Conservation (phyloP, 1,140 invertebrate genomes). For the Drosophila lowei region DNA sequence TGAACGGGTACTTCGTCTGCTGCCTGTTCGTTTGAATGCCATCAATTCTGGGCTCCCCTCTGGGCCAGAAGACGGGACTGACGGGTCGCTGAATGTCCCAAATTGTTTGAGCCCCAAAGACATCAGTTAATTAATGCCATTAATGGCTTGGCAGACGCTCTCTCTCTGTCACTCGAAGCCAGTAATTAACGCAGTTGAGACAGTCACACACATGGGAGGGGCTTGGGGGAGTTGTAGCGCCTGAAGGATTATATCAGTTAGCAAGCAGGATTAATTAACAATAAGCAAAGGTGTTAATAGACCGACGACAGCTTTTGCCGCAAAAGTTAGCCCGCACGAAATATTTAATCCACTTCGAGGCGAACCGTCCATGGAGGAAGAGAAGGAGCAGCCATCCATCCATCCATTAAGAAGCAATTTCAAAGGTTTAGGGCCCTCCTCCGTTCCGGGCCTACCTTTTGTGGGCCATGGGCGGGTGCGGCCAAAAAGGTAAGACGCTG, state of each 20-base stretch:
- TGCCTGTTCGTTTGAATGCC: slow-evolving; percentile 23
- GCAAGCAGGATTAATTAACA: slow-evolving; percentile 66
- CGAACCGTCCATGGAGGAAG: too few relatives aligned
- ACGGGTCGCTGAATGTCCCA: slow-evolving; percentile 19
- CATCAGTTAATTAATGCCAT: slow-evolving; percentile 74
- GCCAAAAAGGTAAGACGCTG: slow-evolving; percentile 54
- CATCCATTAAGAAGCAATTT: slow-evolving; percentile 57
- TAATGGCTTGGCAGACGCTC: slow-evolving; percentile 49
- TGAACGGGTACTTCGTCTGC: too few relatives aligned
- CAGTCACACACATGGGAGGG: neutral
- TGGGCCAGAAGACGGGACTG: slow-evolving; percentile 6
- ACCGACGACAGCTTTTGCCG: slow-evolving; percentile 36
- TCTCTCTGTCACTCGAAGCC: slow-evolving; percentile 36
- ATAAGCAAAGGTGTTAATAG: slow-evolving; percentile 70
- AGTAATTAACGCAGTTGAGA: slow-evolving; percentile 69
- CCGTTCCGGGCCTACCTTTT: slow-evolving; percentile 54
- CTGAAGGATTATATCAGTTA: slow-evolving; percentile 54
- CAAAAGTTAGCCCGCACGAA: slow-evolving; percentile 22
- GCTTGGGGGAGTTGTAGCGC: neutral
- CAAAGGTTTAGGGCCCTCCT: slow-evolving; percentile 39
- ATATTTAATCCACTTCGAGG: slow-evolving; percentile 67
- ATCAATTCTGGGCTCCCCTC: slow-evolving; percentile 16
- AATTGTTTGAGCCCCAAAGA: slow-evolving; percentile 48
- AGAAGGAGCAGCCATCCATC: neutral
- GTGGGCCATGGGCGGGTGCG: slow-evolving; percentile 9